Base-by-base conservation (phyloP, 2,113 vertebrate species). In the Eolophus roseicapilla region DNA sequence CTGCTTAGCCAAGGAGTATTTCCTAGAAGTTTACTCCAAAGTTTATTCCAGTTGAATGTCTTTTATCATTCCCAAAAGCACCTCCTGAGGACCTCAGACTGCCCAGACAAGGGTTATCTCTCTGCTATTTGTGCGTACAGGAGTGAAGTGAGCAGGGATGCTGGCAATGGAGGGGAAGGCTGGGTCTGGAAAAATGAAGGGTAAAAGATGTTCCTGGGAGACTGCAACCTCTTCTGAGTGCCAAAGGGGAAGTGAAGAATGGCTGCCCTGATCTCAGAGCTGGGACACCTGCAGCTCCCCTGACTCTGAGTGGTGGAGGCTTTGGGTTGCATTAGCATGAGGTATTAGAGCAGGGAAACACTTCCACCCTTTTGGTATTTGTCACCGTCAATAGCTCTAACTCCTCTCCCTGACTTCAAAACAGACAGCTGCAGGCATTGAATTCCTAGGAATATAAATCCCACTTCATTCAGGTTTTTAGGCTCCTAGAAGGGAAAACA, bases 281-380 rank as follows among this genome's bases (percentile, higher is more conserved):
- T 82, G 47, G 52, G 67, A 78, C 1, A 7, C 75, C 90, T 82
- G 81, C 52, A 91, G 92, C 49, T 82, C 18, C 69, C 24, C 19
- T 17, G 44, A 62, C 76, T 85, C 73, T 74, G 76, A 94, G 47
- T 17, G 29, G 83, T 46, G 53, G 55, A 83, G 41, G 76, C 52
- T 94, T 81, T 46, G 69, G 50, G 35, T 74, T 90, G 73, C 46
- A 79, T 92, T 93, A 92, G 27, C 89, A 60, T 86, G 80, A 95
- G 41, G 92, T 93, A 93, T 94, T 95, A 89, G 73, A 96, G 86
- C 81, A 84, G 77, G 74, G 86, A 84, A 93, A 94, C 0, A 0
- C 77, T 84, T 73, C 62, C 39, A 84, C 33, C 65, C 60, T 63
- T 85, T 89, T 46, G 60, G 69, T 64, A 87, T 82, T 79, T 93